phyloP scores from a whole-genome alignment of 2,113 vertebrate genomes.

The Ptilorrhoa leucosticta region DNA sequence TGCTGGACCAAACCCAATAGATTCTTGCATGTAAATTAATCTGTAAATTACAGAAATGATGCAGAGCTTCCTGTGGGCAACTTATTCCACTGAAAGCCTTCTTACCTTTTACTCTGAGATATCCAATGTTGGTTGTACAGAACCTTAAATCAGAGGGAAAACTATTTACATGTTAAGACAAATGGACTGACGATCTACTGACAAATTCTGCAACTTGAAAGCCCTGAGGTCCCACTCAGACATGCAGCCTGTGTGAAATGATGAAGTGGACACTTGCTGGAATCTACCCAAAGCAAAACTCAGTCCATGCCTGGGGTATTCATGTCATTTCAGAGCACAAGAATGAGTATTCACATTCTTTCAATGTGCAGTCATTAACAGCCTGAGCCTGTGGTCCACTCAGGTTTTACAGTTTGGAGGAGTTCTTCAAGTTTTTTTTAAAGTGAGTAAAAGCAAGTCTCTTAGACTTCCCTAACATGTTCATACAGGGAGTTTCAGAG shows the following conservation, averaged over 20 bases:
- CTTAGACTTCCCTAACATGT: background rate
- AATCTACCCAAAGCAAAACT: background rate
- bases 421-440: background rate
- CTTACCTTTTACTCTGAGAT: background rate
- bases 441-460: background rate
- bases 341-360: background rate
- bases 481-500: background rate
- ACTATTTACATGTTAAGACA: background rate
- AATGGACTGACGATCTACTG: background rate
- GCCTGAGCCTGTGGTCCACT: background rate
- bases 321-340: background rate
- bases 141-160: background rate
- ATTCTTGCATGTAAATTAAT: background rate
- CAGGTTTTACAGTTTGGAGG: background rate
- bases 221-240: background rate
- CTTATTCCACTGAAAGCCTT: background rate
- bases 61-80: background rate
- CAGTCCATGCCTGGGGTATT: background rate
- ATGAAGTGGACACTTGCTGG: background rate
- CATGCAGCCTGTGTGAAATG: background rate
- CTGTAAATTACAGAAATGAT: background rate
- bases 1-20: background rate
- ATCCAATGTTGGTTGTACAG: background rate
- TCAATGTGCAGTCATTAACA: background rate
- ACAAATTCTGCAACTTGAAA: background rate